These are phyloP conservation scores for Unio delphinus DNA, from an alignment of 2,888 invertebrate genomes.

Conservation along the genomic window DNA sequence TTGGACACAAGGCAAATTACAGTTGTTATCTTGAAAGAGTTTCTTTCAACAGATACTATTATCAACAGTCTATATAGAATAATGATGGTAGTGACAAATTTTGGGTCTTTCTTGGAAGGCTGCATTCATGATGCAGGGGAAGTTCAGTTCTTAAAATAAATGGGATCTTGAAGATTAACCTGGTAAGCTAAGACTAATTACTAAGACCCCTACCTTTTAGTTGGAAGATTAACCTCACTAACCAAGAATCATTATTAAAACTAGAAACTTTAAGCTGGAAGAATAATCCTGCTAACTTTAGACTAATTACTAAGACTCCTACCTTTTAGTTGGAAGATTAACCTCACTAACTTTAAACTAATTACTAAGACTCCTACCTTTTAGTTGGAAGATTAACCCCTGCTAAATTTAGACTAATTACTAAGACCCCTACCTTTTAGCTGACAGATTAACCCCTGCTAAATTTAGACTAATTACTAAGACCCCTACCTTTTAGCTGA, in stretches of 20 bases:
- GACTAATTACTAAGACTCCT: neutral
- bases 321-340: conserved; percentile 91
- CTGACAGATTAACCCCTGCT: conserved; percentile 90
- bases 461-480: neutral
- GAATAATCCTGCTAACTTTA: conserved; percentile 80
- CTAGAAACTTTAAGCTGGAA: conserved; percentile 84
- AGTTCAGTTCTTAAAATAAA: no score
- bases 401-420: conserved; percentile 73
- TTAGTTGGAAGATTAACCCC: conserved; percentile 96
- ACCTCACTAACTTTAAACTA: conserved; percentile 75
- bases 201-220: conserved; percentile 76
- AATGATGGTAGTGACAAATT: no score
- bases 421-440: conserved; percentile 76
- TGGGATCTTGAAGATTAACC: no score
- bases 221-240: conserved; percentile 90
- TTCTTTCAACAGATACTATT: no score
- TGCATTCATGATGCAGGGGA: no score
- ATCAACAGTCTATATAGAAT: no score
- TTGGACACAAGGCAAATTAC: no score
- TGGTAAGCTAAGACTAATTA: neutral
- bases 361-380: conserved; percentile 72
- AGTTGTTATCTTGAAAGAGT: no score
- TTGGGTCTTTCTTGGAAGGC: no score
- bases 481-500: conserved; percentile 82
- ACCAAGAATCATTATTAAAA: neutral